phyloP scores from a whole-genome alignment of 2,797 vertebrate species.

The Sebastes vulpes region DNA sequence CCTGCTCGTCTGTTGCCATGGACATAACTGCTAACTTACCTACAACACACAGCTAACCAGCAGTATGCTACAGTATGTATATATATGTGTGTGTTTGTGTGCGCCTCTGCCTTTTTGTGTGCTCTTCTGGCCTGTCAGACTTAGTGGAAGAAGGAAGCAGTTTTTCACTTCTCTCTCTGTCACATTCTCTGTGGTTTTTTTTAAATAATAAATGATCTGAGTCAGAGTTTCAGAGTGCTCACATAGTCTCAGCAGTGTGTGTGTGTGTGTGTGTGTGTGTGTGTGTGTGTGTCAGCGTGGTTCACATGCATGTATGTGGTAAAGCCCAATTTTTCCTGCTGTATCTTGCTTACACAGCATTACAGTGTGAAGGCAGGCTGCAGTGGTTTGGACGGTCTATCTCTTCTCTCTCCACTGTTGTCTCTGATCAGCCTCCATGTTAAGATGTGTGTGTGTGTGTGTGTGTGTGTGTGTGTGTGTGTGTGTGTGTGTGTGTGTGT shows the following conservation, averaged over 20 bases:
- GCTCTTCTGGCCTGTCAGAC: conserved; percentile 10
- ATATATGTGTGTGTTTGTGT: background rate
- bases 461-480: background rate
- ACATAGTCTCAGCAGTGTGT: conserved; percentile 41
- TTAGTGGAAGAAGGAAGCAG: conserved; percentile 1
- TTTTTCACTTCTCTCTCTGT: conserved; percentile 12
- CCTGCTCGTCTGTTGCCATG: conserved; percentile 57
- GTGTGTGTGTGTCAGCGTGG: background rate
- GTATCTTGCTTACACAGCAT: conserved; percentile 44
- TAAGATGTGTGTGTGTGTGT: background rate
- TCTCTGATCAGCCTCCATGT: conserved; percentile 6
- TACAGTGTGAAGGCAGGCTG: conserved; percentile 31
- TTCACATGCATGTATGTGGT: conserved; percentile 50
- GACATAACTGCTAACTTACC: conserved; percentile 61
- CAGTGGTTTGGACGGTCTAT: conserved; percentile 39
- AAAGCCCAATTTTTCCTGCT: conserved; percentile 29
- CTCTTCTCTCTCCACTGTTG: conserved; percentile 16
- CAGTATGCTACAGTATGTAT: conserved; percentile 11
- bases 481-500: too few relatives aligned
- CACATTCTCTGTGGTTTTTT: conserved; percentile 10
- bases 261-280: background rate
- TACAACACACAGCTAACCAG: conserved; percentile 55
- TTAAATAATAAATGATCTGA: conserved; percentile 38
- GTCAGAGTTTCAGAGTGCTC: conserved; percentile 48
- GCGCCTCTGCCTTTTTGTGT: background rate